Evolutionary conservation across 1,140 invertebrate genomes (phyloP), one percentile per base, ranked within the genome.

Genomic region (Eupristina koningsbergeri): DNA sequence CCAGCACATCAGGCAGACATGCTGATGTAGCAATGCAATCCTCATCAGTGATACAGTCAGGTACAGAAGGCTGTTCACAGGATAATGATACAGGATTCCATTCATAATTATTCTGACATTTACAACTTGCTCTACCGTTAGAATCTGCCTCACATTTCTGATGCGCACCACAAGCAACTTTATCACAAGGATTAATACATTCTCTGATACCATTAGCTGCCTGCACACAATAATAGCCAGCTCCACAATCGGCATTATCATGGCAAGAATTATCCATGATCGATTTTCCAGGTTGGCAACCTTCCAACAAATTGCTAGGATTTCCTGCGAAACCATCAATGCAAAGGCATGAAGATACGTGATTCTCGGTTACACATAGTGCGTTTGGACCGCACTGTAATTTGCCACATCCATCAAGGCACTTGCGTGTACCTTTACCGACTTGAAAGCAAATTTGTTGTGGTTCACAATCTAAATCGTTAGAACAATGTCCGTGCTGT

Each of bases 371-470:
- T 0, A 97, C 93, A 88, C 97, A 98, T 1, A 97, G 90, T 7
- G 97, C 97, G 90, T 98, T 98, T 1, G 97, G 97, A 22, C 97
- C 97, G 90, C 97, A 98, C 87, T 98, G 96, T 17, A 96, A 93
- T 91, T 97, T 97, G 80, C 95, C 95, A 88, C 97, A 98, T 7
- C 96, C 96, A 88, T 98, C 96, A 1, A 97, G 94, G 91, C 97
- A 98, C 90, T 96, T 96, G 61, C 97, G 93, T 7, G 94, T 88
- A 15, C 95, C 95, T 92, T 95, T 96, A 45, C 95, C 94, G 61
- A 96, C 88, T 92, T 97, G 96, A 91, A 97, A 97, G 89, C 97
- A 98, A 88, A 98, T 98, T 92, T 98, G 95, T 17, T 95, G 94
- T 85, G 95, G 93, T 80, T 94, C 94, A 89, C 97, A 98, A 86